Evolutionary conservation across 2,888 invertebrate genomes (phyloP), one percentile per base, ranked within the genome.

Genomic region (Salpingus planirostris): DNA sequence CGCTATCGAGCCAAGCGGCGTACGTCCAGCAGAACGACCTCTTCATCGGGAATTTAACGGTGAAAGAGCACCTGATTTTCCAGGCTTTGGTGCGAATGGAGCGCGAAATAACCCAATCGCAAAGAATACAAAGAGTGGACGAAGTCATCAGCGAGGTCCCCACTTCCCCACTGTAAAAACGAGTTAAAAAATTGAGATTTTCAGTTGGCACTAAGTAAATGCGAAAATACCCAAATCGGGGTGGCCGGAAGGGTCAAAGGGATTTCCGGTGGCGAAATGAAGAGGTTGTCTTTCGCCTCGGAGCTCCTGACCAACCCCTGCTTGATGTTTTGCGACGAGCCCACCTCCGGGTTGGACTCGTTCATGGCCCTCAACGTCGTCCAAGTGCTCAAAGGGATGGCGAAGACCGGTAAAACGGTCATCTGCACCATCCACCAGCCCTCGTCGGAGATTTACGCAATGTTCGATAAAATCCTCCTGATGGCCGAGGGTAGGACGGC

Each of bases 331-430:
- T 95, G 95, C 60, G 97, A 97, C 55, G 97, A 97, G 55, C 96
- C 96, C 0, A 97, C 96, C 0, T 93, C 93, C 0, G 93, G 96
- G 1, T 68, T 97, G 34, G 97, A 97, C 64, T 92, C 95, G 0
- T 95, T 87, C 55, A 96, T 95, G 91, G 96, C 97, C 0, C 82
- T 88, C 57, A 92, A 86, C 62, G 90, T 96, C 2, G 79, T 92
- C 11, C 80, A 84, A 62, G 83, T 86, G 27, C 65, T 86, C 23
- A 85, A 83, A 62, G 73, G 76, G 21, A 64, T 86, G 33, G 79
- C 85, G 1, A 75, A 75, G 50, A 80, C 79, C 49, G 90, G 92
- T 13, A 91, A 90, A 67, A 92, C 92, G 0, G 81, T 95, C 31
- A 74, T 95, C 13, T 81, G 86, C 53, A 95, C 95, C 1, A 89